phyloP scores from a whole-genome alignment of 2,113 vertebrate species.

The Euleptes europaea region DNA sequence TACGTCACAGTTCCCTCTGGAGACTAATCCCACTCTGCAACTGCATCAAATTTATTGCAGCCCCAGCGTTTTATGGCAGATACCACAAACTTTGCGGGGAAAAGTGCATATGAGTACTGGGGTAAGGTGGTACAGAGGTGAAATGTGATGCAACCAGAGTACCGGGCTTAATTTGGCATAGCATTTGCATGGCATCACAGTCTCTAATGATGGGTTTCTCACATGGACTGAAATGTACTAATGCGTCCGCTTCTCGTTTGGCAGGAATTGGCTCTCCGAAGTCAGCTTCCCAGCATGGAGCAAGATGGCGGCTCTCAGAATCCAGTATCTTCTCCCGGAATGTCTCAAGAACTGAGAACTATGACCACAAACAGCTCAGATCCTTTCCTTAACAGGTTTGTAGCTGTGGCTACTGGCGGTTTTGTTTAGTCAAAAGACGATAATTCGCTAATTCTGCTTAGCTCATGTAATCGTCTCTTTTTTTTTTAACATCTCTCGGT shows the following conservation, averaged over 20 bases:
- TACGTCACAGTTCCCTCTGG: background rate
- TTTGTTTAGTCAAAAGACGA: background rate
- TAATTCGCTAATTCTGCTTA: constrained; percentile 58
- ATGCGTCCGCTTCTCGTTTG: constrained; percentile 32
- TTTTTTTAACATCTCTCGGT: constrained; percentile 64
- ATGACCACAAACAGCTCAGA: constrained; percentile 99
- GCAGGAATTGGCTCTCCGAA: constrained; percentile 95
- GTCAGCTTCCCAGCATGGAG: constrained; percentile 94
- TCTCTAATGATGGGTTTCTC: background rate
- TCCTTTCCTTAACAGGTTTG: constrained; percentile 98
- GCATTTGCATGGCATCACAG: background rate
- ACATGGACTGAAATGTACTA: constrained; percentile 25
- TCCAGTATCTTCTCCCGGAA: constrained; percentile 91
- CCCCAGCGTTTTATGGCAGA: background rate
- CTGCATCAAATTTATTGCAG: background rate
- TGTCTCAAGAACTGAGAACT: constrained; percentile 95
- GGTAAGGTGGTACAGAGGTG: background rate
- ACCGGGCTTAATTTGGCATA: background rate
- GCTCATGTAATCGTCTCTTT: constrained; percentile 59
- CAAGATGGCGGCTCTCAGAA: constrained; percentile 90
- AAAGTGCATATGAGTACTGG: background rate
- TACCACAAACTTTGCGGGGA: background rate
- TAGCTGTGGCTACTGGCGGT: constrained; percentile 48
- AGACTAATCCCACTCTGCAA: background rate
- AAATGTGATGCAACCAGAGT: background rate